Evolutionary conservation across 2,113 vertebrate species (phyloP), one percentile per base, ranked within the genome.

Genomic region (Thamnophis sirtalis): DNA sequence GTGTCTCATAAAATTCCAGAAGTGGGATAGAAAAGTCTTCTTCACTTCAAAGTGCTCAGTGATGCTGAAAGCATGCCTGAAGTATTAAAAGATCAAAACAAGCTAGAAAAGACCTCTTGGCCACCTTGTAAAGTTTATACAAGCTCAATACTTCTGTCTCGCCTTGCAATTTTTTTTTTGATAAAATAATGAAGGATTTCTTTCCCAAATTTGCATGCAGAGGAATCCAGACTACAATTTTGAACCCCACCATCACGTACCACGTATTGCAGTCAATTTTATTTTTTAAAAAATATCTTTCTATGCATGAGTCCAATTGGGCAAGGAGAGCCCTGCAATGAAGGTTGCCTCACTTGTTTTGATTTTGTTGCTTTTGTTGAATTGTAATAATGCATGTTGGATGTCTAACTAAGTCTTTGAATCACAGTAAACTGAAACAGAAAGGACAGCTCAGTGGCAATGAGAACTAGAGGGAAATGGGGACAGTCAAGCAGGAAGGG

Each of bases 371-470:
- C 17, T 73, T 19, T 38, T 87, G 85, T 63, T 73, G 54, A 92
- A 56, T 49, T 84, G 63, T 15, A 24, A 56, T 24, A 22, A n/a
- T 49, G 84, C 80, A 43, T 33, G 63, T 92, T 60, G 54, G 51
- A 88, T 17, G 89, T 28, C 55, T 91, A 3, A 1, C 51, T 26
- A 63, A 91, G 19, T 54, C 91, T 85, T 91, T 85, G n/a, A 49
- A 63, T 9, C 10, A 58, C 73, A 90, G 26, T 88, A 93, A 93
- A 17, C 84, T n/a, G 85, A 93, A 43, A 8, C 49, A 90, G 51
- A 93, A 90, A 92, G 2, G 73, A 93, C 19, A 92, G 53, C 85
- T 86, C 38, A 84, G 92, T 54, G 93, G 93, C 68, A 95, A 63
- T 86, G 95, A 94, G 43, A 9, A 26, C 0, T 24, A 91, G 49